phyloP scores from a whole-genome alignment of 1,140 invertebrate species.

The Micrasema longulum region DNA sequence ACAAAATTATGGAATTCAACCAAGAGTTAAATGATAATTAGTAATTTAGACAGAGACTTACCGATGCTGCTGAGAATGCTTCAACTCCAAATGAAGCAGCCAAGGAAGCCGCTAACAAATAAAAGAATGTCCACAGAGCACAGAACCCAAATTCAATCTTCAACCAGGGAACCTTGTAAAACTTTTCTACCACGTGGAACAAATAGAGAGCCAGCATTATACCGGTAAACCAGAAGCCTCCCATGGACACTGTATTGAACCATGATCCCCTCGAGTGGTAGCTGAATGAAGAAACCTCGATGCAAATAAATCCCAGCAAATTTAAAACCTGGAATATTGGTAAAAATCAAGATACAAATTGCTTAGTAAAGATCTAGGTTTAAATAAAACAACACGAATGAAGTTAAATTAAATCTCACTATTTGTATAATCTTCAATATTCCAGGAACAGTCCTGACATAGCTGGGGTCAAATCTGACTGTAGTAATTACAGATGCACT shows the following conservation, averaged over 20 bases:
- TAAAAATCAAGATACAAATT: neutral
- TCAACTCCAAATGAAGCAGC: constrained; percentile 70
- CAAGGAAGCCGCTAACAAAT: constrained; percentile 76
- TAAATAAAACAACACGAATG: no score
- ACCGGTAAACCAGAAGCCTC: constrained; percentile 87
- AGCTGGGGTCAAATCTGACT: constrained; percentile 79
- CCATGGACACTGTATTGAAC: constrained; percentile 87
- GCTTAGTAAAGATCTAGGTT: no score
- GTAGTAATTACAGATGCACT: constrained; percentile 76
- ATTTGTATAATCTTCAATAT: constrained; percentile 83
- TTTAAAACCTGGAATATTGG: constrained; percentile 75
- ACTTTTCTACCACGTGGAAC: constrained; percentile 88
- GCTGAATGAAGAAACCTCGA: constrained; percentile 71
- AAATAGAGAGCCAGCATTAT: constrained; percentile 85
- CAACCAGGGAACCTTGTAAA: constrained; percentile 88
- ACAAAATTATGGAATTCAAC: no score
- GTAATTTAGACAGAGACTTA: no score
- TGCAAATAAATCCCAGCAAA: constrained; percentile 87
- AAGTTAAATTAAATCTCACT: constrained; percentile 71
- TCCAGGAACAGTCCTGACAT: constrained; percentile 79
- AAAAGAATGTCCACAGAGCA: constrained; percentile 77
- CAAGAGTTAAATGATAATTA: no score
- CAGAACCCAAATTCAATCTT: constrained; percentile 86
- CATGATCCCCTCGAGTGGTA: constrained; percentile 71
- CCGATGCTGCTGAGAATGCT: constrained; percentile 74